These are phyloP conservation scores for Polietes domitor DNA, from an alignment of 2,888 invertebrate species.

Conservation along the genomic window DNA sequence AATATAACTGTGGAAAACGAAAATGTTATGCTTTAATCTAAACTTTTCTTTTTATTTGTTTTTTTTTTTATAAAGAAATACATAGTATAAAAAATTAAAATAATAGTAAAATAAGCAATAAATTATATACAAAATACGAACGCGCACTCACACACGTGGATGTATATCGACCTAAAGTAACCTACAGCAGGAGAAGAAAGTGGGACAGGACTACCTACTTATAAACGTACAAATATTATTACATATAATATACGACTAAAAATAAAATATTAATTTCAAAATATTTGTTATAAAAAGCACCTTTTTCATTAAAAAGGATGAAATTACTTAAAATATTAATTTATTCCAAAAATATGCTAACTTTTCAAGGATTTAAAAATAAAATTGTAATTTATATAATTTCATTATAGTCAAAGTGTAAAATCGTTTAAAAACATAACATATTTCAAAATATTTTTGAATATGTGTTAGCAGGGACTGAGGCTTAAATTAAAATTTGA, in stretches of 20 bases:
- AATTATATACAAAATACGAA: conserved; percentile 17
- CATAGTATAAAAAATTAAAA: not conserved
- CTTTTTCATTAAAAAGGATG: not conserved
- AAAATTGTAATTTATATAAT: conserved; percentile 5
- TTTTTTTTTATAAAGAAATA: conserved; percentile 3
- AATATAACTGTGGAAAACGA: too few species aligned
- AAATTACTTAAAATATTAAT: not conserved
- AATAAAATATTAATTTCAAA: not conserved
- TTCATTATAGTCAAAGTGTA: conserved; percentile 13
- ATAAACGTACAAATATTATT: not conserved
- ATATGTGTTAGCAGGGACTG: not conserved
- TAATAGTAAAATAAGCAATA: conserved; percentile 4
- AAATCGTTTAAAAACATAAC: not conserved
- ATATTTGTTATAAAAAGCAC: not conserved
- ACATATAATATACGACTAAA: not conserved
- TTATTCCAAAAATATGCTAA: not conserved
- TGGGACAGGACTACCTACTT: not conserved
- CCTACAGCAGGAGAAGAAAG: not conserved
- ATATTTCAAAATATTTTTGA: not conserved
- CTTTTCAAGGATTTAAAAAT: not conserved
- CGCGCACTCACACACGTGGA: not conserved
- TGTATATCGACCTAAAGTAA: not conserved
- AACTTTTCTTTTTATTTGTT: not conserved
- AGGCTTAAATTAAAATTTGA: not conserved
- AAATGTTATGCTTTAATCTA: not conserved